phyloP scores from a whole-genome alignment of 2,888 invertebrate genomes.

The Hydrotaea cyrtoneurina region DNA sequence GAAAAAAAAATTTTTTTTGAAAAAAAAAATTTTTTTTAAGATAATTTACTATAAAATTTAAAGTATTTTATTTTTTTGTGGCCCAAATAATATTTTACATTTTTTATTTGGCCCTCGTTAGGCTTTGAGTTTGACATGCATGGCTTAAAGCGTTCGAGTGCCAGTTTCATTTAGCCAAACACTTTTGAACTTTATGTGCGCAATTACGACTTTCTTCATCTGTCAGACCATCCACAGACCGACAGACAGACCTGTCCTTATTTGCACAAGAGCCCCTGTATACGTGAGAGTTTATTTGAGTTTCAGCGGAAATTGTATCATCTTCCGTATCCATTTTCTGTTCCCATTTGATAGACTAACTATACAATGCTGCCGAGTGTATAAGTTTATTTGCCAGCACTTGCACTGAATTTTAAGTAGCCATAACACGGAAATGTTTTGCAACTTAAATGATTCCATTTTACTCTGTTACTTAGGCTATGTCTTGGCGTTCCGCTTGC shows the following conservation, averaged over 20 bases:
- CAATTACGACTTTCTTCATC: background rate
- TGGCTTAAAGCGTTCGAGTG: too few species aligned
- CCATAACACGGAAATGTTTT: slow-evolving; percentile 13
- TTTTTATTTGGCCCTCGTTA: too few species aligned
- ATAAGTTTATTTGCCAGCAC: slow-evolving; percentile 9
- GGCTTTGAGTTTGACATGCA: too few species aligned
- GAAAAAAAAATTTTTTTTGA: too few species aligned
- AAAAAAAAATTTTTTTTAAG: too few species aligned
- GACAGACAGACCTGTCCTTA: background rate
- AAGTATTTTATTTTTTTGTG: too few species aligned
- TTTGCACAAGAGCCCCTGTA: background rate
- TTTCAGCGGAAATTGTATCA: background rate
- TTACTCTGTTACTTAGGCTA: background rate
- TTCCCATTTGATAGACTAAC: background rate
- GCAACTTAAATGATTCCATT: slow-evolving; percentile 20
- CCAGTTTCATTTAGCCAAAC: background rate
- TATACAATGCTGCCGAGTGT: background rate
- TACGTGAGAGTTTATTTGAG: too few species aligned
- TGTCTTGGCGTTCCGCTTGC: background rate
- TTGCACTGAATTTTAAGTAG: slow-evolving; percentile 19
- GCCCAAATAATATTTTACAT: too few species aligned
- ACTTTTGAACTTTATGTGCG: background rate
- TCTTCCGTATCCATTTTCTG: background rate
- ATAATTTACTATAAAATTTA: too few species aligned
- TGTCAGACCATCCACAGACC: too few species aligned